Evolutionary conservation across 2,113 vertebrate genomes (phyloP).

Genomic region (Phaethornis superciliosus): DNA sequence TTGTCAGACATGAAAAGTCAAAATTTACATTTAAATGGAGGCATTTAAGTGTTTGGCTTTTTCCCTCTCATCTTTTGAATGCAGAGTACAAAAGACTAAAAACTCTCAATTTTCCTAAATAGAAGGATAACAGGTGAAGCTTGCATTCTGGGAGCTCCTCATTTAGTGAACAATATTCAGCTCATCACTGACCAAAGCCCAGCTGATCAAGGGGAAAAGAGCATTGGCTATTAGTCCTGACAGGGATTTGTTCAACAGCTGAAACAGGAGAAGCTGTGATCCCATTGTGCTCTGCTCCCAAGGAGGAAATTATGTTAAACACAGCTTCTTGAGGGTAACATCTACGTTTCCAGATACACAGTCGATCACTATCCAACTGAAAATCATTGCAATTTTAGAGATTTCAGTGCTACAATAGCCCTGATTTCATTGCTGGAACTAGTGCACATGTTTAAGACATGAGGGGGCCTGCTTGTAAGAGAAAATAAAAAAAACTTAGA

Average conservation of each 20-base stretch:
- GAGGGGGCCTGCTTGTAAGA: neutral
- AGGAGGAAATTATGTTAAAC: slow-evolving; percentile 1
- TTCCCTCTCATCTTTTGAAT: slow-evolving; percentile 22
- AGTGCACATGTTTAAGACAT: neutral
- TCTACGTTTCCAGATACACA: slow-evolving; percentile 17
- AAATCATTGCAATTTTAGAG: slow-evolving; percentile 29
- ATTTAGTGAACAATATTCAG: slow-evolving; percentile 40
- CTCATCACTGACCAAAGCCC: neutral
- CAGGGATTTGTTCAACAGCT: slow-evolving; percentile 34
- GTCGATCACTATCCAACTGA: neutral
- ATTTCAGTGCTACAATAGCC: neutral
- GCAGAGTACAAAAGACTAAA: slow-evolving; percentile 44
- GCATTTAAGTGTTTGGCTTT: neutral
- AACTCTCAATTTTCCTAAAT: slow-evolving; percentile 61
- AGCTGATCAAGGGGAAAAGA: slow-evolving; percentile 40
- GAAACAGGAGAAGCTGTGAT: slow-evolving; percentile 27
- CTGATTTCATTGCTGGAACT: neutral
- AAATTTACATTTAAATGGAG: slow-evolving; percentile 72
- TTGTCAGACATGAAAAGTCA: slow-evolving; percentile 66
- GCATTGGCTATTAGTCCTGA: neutral
- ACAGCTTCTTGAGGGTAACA: neutral
- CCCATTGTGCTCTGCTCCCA: neutral
- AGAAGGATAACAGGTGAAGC: slow-evolving; percentile 51
- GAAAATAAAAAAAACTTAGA: slow-evolving; percentile 13
- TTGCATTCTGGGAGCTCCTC: slow-evolving; percentile 43